A percentile compares a stretch with the other conserved stretches of the same genome.
Conservation (phyloP, 2,888 invertebrate genomes). For the Chouioia cunea region DNA sequence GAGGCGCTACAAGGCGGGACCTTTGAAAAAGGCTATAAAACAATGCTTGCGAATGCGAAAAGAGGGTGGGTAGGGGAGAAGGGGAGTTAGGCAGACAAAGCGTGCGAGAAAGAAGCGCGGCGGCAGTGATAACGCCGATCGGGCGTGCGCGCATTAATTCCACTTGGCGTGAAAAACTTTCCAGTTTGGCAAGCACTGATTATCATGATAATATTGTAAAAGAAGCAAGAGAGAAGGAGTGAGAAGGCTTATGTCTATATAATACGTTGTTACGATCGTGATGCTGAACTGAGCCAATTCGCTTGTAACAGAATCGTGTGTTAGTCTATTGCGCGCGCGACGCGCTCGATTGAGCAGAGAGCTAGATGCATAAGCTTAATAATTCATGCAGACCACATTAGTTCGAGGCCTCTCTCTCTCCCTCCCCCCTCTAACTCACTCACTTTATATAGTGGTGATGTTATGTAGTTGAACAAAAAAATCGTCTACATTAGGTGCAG, state of each 20-base stretch:
- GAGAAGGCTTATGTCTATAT: no score
- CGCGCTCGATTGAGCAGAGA: background rate
- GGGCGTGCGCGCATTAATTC: slow-evolving; percentile 56
- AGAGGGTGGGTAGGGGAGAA: background rate
- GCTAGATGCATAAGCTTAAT: background rate
- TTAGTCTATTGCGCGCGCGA: background rate
- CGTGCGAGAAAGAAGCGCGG: slow-evolving; percentile 14
- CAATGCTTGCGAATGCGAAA: slow-evolving; percentile 35
- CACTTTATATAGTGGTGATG: no score
- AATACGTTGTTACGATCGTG: no score
- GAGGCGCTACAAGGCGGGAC: slow-evolving; percentile 40
- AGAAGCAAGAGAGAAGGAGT: no score
- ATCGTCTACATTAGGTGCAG: no score
- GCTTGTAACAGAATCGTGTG: no score
- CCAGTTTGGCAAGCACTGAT: slow-evolving; percentile 63
- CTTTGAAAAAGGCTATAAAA: slow-evolving; percentile 49
- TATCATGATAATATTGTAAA: no score
- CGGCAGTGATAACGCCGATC: slow-evolving; percentile 21
- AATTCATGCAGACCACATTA: background rate
- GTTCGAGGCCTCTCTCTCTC: no score
- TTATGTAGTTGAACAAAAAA: no score
- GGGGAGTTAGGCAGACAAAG: background rate
- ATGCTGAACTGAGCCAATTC: no score
- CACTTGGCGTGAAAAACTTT: slow-evolving; percentile 63
- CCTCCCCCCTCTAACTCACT: no score